Base-by-base conservation (phyloP, 1,140 invertebrate species). In the Calosoma granatense region DNA sequence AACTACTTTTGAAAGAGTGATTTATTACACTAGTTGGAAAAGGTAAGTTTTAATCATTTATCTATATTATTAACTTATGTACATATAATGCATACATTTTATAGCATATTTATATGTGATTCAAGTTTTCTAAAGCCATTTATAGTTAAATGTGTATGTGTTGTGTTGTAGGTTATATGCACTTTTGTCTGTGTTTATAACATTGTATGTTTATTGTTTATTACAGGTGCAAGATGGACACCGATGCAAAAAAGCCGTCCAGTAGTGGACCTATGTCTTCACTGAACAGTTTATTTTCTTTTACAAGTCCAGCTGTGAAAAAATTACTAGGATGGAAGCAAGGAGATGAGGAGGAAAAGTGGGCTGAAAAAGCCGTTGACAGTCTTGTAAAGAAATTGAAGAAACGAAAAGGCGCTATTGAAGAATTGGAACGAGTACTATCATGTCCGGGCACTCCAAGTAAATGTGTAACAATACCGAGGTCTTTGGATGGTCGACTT, bases 361-460 rank as follows among this genome's bases (percentile, higher is more conserved):
- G 97, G 96, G 95, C 95, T 2, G 94, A 98, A 69, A 99, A 98
- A 69, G 97, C 97, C 0, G 94, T 99, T 0, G 96, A 99, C 69
- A 95, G 94, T 54, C 74, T 99, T 12, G 95, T 98, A 0, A 99
- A 99, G 73, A 98, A 98, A 70, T 70, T 99, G 9, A 97, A 97
- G 70, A 98, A 98, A 70, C 76, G 87, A 66, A 92, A 96, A 79
- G 90, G 95, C 65, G 94, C 93, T n/a, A 89, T 98, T 14, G 95
- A 98, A 72, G 94, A 98, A 71, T 72, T 99, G 54, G 95, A 98
- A 72, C 82, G 90, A 58, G 96, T 95, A 1, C 74, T 99, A 1
- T 92, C 90, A 39, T 94, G 90, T 73, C 94, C 94, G 0, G 92
- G 94, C 0, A 87, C 90, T 30, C 86, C 87, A 0, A 95, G 91